Evolutionary conservation across 2,797 vertebrate genomes (phyloP), one percentile per base, ranked within the genome.

Genomic region (Arrhamphus sclerolepis): DNA sequence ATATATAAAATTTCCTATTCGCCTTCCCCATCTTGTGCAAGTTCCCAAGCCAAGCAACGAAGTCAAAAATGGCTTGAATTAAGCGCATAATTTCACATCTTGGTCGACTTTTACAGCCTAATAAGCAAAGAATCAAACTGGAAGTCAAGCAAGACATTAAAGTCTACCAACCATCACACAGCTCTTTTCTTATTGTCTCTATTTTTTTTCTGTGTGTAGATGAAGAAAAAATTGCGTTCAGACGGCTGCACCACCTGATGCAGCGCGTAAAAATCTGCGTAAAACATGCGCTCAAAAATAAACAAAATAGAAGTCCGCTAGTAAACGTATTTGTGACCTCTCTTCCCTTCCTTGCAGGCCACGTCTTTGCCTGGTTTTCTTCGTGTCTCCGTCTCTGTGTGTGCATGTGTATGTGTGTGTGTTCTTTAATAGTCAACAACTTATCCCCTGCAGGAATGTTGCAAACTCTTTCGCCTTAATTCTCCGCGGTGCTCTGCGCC

Each of bases 341-440:
- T 50, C 50, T 16, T 53, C 22, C n/a, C 39, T 17, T 51, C 57
- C 60, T 41, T 11, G 41, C 18, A 28, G 22, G 29, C 22, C 13
- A 48, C 46, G 42, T 21, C 50, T 21, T 34, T 43, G 46, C 34
- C 56, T 68, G 59, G 21, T 44, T 66, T n/a, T 26, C 19, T 20
- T 46, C 19, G 22, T 28, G 9, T 34, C 2, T 22, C 18, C 24
- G 21, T 14, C 7, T 24, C 29, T 51, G 44, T 50, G 24, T 64
- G 53, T 62, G 52, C 34, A 47, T 46, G 46, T 50, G 39, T 56
- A 46, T 73, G 49, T 59, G 55, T 63, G 50, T 76, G 80, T 71
- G 50, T 78, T 84, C 72, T 85, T 90, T 89, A 90, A 91, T 91
- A 90, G 84, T 92, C 88, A 91, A 77, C 89, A 92, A 90, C 84